Evolutionary conservation across 2,888 invertebrate genomes (phyloP), one percentile per base, ranked within the genome.

Genomic region (Trichopria drosophilae): DNA sequence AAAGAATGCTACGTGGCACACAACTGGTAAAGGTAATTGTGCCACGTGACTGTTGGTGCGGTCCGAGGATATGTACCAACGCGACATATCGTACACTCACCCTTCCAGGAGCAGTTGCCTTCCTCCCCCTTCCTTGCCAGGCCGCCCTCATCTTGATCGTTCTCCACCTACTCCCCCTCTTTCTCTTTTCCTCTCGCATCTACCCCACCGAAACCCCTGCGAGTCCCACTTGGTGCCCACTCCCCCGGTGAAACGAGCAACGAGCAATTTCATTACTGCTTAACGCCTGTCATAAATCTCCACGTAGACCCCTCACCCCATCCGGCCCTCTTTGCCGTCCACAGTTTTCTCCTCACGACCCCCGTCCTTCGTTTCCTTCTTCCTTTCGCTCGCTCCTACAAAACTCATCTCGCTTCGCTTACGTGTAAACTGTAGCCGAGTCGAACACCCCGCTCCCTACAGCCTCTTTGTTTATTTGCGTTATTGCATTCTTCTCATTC

Each of bases 191-290:
- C 22, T 22, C 16, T 15, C 28, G 13, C 18, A 26, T 5, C 37
- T 1, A n/a, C n/a, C n/a, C n/a, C n/a, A n/a, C n/a, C n/a, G n/a
- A n/a, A n/a, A n/a, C n/a, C n/a, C n/a, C n/a, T n/a, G n/a, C n/a
- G n/a, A n/a, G n/a, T n/a, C n/a, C n/a, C 59, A 42, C 43, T 45
- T 43, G 48, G 39, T 50, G 41, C 51, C 26, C 58, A 48, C 60
- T 63, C 63, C 64, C 60, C 65, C 61, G 59, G 63, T 67, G 70
- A 68, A 71, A 71, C 71, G 73, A 72, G 72, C 71, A 74, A 72
- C 74, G 74, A 74, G 77, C 77, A 77, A 77, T 78, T 78, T 78
- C 77, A 77, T 77, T 78, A 77, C 77, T 75, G 75, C 76, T 77
- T 76, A 77, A 76, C 76, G 76, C 73, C 75, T 72, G 72, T 75